Conservation (phyloP, 2,797 vertebrate species). For the Florisuga fusca region DNA sequence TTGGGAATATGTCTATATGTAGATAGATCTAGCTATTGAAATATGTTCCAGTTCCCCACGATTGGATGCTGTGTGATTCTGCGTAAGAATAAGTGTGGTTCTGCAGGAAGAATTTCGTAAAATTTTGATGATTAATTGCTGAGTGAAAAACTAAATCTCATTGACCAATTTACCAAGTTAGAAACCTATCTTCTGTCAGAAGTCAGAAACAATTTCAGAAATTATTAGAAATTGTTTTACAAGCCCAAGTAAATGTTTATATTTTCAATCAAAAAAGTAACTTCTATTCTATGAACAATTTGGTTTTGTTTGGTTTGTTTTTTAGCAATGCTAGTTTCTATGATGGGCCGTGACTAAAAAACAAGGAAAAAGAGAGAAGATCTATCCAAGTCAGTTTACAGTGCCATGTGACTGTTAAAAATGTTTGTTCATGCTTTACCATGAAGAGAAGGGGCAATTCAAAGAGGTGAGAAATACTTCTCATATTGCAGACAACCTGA, state of each 20-base stretch:
- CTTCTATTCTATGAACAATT: neutral
- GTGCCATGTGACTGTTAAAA: neutral
- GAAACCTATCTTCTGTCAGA: neutral
- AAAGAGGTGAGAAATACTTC: neutral
- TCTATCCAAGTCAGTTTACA: neutral
- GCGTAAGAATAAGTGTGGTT: neutral
- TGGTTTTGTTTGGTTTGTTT: neutral
- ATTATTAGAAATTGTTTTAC: neutral
- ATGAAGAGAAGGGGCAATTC: neutral
- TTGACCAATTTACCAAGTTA: neutral
- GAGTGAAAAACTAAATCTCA: neutral
- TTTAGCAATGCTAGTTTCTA: neutral
- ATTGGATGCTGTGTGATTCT: neutral
- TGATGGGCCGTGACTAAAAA: neutral
- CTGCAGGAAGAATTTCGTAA: neutral
- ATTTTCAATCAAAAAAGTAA: neutral
- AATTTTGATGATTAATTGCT: neutral
- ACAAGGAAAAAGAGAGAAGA: neutral
- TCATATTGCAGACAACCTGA: neutral
- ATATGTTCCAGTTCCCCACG: neutral
- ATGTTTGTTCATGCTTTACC: neutral
- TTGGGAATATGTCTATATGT: neutral
- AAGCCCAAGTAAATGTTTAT: neutral
- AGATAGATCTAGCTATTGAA: neutral
- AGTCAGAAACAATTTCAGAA: neutral